Base-by-base conservation (phyloP, 1,140 invertebrate genomes). In the Homarus americanus region DNA sequence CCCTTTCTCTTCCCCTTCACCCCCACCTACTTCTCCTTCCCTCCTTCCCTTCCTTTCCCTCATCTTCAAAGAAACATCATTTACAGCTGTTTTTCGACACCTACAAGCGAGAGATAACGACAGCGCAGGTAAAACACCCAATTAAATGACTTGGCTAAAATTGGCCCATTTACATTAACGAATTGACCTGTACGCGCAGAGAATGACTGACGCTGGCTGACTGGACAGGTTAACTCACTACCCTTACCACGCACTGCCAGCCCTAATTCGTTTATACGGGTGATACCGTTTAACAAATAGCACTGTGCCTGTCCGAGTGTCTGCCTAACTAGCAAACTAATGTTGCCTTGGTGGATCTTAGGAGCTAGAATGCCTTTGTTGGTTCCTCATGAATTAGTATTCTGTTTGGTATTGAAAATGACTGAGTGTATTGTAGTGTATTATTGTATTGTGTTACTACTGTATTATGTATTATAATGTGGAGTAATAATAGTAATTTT, bases 151-250 rank as follows among this genome's bases (percentile, higher is more conserved):
- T 7, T 28, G 24, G 4, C 53, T 7, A 69, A 69, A 69, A 9
- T 69, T 15, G 63, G 4, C 63, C 28, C 63, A 69, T 69, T 69
- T 69, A 69, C 63, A 69, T 69, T 69, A n/a, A 69, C 24, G 63
- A 69, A 69, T 12, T 69, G 28, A 69, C 9, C 44, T 5, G 44
- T 5, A 49, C 44, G 44, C 44, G 44, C 44, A n/a, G n/a, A n/a
- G n/a, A n/a, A n/a, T n/a, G n/a, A n/a, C n/a, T n/a, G n/a, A n/a
- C n/a, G n/a, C n/a, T n/a, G n/a, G n/a, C n/a, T n/a, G n/a, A n/a
- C n/a, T n/a, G n/a, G n/a, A n/a, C n/a, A 69, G 63, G 63, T 3
- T 49, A 5, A 49, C 63, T 69, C 63, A 32, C n/a, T 28, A 28
- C n/a, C 4, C 63, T 9, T 7, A 15, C n/a, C 63, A 69, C 15